phyloP scores from a whole-genome alignment of 35 echinoderm and acorn worm species.

The Acanthaster planci region DNA sequence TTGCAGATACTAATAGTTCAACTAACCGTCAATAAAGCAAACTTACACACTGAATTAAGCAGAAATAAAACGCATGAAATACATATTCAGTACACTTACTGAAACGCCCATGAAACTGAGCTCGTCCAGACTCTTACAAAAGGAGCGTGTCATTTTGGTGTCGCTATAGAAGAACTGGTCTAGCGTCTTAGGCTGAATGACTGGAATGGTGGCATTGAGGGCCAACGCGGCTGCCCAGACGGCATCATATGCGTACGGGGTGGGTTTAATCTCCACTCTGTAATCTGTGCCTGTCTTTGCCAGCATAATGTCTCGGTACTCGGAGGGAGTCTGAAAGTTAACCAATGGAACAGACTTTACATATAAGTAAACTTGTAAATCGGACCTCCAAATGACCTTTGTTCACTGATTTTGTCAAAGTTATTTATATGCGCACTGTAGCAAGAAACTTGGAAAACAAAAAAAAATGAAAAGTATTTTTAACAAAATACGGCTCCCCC shows the following conservation, averaged over 20 bases:
- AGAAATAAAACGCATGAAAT: too few relatives aligned
- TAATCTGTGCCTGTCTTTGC: constrained; percentile 50
- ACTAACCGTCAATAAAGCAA: too few relatives aligned
- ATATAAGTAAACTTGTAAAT: neutral
- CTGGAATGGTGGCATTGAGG: constrained; percentile 57
- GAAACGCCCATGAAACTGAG: constrained; percentile 84
- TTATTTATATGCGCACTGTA: too few relatives aligned
- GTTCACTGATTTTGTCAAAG: too few relatives aligned
- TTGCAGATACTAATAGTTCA: too few relatives aligned
- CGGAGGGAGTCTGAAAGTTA: constrained; percentile 65
- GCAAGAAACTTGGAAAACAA: too few relatives aligned
- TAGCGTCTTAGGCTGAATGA: constrained; percentile 39
- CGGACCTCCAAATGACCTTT: neutral
- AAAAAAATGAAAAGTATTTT: too few relatives aligned
- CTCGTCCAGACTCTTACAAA: constrained; percentile 37
- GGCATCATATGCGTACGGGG: constrained; percentile 89
- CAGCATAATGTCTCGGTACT: constrained; percentile 67
- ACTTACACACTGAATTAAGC: too few relatives aligned
- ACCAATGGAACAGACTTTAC: neutral
- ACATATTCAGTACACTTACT: too few relatives aligned
- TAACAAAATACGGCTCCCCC: too few relatives aligned
- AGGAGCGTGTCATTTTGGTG: constrained; percentile 22
- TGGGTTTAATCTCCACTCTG: constrained; percentile 32
- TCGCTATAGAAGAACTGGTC: constrained; percentile 53
- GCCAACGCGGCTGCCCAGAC: constrained; percentile 84